phyloP scores from a whole-genome alignment of 1,140 invertebrate species.

The Zaprionus kolodkinae region DNA sequence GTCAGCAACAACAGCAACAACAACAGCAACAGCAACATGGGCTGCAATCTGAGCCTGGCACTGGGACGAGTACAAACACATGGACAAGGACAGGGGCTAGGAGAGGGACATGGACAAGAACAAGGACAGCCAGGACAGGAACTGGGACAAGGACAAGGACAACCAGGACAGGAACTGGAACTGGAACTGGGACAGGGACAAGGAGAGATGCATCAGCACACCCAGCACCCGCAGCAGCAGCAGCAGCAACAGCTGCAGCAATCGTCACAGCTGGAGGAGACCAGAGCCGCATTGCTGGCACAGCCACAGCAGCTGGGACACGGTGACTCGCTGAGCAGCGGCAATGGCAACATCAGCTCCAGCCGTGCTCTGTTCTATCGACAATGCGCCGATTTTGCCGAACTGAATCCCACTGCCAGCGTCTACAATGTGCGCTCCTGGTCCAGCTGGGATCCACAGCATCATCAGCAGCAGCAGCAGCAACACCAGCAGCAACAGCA shows the following conservation, averaged over 20 bases:
- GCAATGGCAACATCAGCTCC: conserved; percentile 9
- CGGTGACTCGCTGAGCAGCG: conserved; percentile 28
- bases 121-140: conserved; percentile 23
- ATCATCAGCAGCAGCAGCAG: background rate
- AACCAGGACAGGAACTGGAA: background rate
- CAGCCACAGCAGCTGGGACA: conserved; percentile 23
- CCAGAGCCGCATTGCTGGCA: background rate
- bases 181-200: conserved; percentile 16
- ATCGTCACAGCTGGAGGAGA: background rate
- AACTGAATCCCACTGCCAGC: background rate
- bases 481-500: conserved; percentile 3
- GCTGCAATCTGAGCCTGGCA: background rate
- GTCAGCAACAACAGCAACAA: background rate
- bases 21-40: background rate
- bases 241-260: conserved; percentile 12
- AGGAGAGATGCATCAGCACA: background rate
- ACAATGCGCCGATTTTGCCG: conserved; percentile 16
- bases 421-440: conserved; percentile 35
- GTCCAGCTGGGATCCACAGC: conserved; percentile 20
- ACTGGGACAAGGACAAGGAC: conserved; percentile 17
- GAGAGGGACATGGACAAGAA: background rate
- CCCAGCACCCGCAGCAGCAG: background rate
- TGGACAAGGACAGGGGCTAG: background rate
- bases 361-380: conserved; percentile 12
- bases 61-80: background rate